Evolutionary conservation across 2,888 invertebrate species (phyloP).

Genomic region (Physocephala rufipes): DNA sequence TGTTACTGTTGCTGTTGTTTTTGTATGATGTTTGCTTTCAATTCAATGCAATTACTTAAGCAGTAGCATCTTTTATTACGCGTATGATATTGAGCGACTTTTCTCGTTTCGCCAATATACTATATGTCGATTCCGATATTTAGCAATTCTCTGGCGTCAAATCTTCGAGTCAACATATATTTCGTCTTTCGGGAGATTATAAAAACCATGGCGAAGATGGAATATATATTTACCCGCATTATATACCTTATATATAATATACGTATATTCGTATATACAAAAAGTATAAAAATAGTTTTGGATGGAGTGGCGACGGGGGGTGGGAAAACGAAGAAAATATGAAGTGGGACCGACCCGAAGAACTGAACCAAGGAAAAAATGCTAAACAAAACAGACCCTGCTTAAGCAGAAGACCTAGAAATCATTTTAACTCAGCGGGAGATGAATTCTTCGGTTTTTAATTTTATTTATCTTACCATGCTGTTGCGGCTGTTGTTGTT

Average conservation of each 20-base stretch:
- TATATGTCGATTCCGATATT: background rate
- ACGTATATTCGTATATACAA: background rate
- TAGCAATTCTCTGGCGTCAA: background rate
- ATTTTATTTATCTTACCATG: constrained; percentile 39
- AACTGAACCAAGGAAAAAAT: background rate
- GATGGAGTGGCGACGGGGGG: background rate
- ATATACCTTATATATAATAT: too few relatives aligned
- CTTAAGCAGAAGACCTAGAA: constrained; percentile 48
- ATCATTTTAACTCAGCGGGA: constrained; percentile 58
- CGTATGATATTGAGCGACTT: background rate
- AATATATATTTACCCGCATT: background rate
- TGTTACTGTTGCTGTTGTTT: too few relatives aligned
- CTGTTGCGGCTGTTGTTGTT: constrained; percentile 1
- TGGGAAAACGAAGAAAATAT: constrained; percentile 12
- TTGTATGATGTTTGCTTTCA: too few relatives aligned
- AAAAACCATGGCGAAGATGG: constrained; percentile 13
- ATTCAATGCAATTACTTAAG: too few relatives aligned
- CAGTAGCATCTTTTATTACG: background rate
- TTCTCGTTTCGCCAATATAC: background rate
- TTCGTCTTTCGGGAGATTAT: constrained; percentile 28
- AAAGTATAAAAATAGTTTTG: background rate
- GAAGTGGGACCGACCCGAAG: constrained; percentile 6
- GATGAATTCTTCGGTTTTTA: constrained; percentile 51
- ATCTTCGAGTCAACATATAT: constrained; percentile 16
- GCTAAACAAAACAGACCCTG: constrained; percentile 12